Evolutionary conservation across 2,888 invertebrate species (phyloP).

Genomic region (Pantelozetes paolii): DNA sequence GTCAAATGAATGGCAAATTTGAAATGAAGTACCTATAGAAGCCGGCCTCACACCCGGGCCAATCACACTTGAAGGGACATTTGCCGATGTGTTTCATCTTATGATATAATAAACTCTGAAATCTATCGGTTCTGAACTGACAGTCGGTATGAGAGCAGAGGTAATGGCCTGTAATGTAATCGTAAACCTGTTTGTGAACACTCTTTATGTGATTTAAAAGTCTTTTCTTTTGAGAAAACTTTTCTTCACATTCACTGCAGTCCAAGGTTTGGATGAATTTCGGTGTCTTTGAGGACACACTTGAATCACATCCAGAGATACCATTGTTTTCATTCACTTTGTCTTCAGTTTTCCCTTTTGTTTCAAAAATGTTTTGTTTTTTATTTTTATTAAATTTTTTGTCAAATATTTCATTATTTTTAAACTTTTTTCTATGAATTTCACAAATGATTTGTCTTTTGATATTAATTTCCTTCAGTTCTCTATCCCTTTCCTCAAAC

Average conservation of each 20-base stretch:
- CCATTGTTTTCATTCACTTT: neutral
- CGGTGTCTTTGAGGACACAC: neutral
- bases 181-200: neutral
- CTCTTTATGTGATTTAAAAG: neutral
- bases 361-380: no score
- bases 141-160: neutral
- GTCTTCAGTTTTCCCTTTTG: neutral
- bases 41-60: conserved; percentile 22
- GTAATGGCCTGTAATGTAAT: neutral
- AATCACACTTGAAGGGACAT: conserved; percentile 8
- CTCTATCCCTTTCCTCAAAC: neutral
- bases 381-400: neutral
- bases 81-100: neutral
- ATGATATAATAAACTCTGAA: neutral
- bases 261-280: neutral
- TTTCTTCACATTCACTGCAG: conserved; percentile 9
- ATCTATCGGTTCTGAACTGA: neutral
- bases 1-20: neutral
- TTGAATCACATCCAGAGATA: neutral
- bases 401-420: neutral
- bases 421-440: neutral
- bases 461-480: neutral
- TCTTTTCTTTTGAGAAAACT: neutral
- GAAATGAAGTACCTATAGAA: conserved; percentile 3
- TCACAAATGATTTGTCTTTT: neutral